phyloP scores from a whole-genome alignment of 2,888 invertebrate genomes.

The Pterostichus madidus region DNA sequence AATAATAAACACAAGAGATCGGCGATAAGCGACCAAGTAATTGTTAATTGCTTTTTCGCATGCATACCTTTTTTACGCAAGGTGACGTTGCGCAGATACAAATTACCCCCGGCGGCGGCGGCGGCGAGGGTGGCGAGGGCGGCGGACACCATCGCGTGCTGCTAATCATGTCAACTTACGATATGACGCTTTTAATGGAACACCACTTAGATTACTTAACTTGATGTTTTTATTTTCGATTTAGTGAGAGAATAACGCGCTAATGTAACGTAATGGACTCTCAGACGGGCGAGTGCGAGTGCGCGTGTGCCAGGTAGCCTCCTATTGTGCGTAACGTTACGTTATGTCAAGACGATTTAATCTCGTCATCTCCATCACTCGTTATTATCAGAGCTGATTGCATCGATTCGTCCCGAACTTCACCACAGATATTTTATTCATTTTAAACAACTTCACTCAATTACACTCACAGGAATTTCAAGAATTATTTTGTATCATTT shows the following conservation, averaged over 20 bases:
- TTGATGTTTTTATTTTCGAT: conserved; percentile 68
- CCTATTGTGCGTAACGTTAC: conserved; percentile 1
- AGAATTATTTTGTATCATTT: too few species aligned
- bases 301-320: conserved; percentile 41
- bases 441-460: too few species aligned
- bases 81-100: conserved; percentile 67
- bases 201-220: conserved; percentile 76
- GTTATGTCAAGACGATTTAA: not conserved
- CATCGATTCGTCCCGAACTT: too few species aligned
- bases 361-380: not conserved
- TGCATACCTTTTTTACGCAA: conserved; percentile 71
- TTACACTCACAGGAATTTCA: too few species aligned
- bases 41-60: conserved; percentile 78
- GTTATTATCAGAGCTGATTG: not conserved
- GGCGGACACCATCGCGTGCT: conserved; percentile 72
- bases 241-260: conserved; percentile 64
- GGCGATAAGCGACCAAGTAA: conserved; percentile 76
- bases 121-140: conserved; percentile 12
- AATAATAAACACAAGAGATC: conserved; percentile 78
- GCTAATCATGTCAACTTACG: conserved; percentile 74
- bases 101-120: conserved; percentile 58
- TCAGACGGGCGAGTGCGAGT: not conserved
- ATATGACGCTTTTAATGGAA: conserved; percentile 75
- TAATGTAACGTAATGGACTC: conserved; percentile 64
- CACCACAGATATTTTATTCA: too few species aligned